These are phyloP conservation scores for Pogonophryne albipinna DNA, from an alignment of 2,797 vertebrate species.

Conservation along the genomic window DNA sequence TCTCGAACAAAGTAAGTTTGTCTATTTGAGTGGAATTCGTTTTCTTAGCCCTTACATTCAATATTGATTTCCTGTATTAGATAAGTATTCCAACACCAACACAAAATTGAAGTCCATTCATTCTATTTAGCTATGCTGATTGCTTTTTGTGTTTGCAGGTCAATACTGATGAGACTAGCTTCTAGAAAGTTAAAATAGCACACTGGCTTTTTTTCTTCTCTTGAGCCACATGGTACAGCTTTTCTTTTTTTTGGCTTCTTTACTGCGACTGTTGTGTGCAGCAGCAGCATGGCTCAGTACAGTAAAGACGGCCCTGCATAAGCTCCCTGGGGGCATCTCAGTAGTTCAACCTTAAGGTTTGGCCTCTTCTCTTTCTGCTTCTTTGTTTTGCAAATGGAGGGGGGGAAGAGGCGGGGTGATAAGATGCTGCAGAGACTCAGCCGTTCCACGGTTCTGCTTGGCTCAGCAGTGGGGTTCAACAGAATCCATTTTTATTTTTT, in stretches of 20 bases:
- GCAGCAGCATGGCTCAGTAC: conserved; percentile 60
- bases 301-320: conserved; percentile 54
- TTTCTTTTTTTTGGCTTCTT: conserved; percentile 40
- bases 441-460: conserved; percentile 71
- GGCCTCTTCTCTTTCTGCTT: conserved; percentile 66
- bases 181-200: conserved; percentile 45
- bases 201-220: conserved; percentile 31
- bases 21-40: no score
- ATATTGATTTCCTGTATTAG: conserved; percentile 51
- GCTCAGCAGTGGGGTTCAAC: conserved; percentile 69
- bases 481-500: conserved; percentile 60
- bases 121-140: conserved; percentile 53
- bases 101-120: conserved; percentile 50
- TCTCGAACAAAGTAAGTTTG: conserved; percentile 35
- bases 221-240: conserved; percentile 34
- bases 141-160: conserved; percentile 55
- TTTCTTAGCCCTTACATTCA: conserved; percentile 42
- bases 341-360: conserved; percentile 74
- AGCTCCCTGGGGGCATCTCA: conserved; percentile 63
- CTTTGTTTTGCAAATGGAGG: conserved; percentile 78
- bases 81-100: conserved; percentile 43
- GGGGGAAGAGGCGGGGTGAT: conserved; percentile 8
- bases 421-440: conserved; percentile 69
- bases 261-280: conserved; percentile 60
- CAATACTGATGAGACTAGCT: conserved; percentile 49